Percentiles rank a stretch among this genome's conserved stretches.
Conservation (phyloP, 2,797 vertebrate genomes). For the Micromesistius poutassou region DNA sequence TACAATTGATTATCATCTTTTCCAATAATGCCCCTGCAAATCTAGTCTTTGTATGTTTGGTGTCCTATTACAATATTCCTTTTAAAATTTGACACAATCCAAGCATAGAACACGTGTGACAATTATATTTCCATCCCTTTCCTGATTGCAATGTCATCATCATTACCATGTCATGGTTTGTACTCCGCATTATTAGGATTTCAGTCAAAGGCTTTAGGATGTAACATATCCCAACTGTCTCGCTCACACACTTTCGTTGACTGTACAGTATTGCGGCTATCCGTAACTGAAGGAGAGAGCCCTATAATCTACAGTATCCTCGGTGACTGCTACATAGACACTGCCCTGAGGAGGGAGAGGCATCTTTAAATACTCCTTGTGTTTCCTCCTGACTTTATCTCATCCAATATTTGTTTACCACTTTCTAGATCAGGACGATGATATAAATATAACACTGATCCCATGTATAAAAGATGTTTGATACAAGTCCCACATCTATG, state of each 20-base stretch:
- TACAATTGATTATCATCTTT: not conserved
- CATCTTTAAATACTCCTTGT: not conserved
- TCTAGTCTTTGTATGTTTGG: not conserved
- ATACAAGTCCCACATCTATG: not conserved
- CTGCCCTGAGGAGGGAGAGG: not conserved
- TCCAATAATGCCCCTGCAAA: not conserved
- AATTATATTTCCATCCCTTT: not conserved
- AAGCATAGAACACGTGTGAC: not conserved
- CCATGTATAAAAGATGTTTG: not conserved
- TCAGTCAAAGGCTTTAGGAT: slow-evolving; percentile 3
- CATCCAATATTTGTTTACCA: not conserved
- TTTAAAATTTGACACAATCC: not conserved
- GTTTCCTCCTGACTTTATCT: not conserved
- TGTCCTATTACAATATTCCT: not conserved
- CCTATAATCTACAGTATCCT: not conserved
- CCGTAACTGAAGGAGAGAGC: not conserved
- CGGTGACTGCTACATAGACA: not conserved
- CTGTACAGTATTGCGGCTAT: not conserved
- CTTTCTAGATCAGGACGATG: not conserved
- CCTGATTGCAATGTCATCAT: not conserved
- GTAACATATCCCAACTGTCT: not conserved
- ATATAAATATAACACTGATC: not conserved
- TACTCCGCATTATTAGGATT: not conserved
- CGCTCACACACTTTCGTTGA: not conserved
- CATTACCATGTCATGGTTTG: too few species aligned